Percentiles rank a stretch among this genome's conserved stretches.
These are phyloP conservation scores for Cyphomyrus discorhynchus DNA, from an alignment of 2,113 vertebrate species.

Conservation along the genomic window DNA sequence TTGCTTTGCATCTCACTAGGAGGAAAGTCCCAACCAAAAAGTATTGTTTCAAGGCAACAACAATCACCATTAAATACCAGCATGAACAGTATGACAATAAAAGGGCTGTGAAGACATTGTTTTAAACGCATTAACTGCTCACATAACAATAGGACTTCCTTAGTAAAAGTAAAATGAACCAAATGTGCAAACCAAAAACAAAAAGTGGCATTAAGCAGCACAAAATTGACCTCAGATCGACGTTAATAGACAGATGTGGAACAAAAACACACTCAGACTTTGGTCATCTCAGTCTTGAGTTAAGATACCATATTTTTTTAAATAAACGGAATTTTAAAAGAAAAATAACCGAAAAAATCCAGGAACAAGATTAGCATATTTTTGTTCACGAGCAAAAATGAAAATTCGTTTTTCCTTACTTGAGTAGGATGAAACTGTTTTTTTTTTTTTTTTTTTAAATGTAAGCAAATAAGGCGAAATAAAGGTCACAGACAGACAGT, in stretches of 20 bases:
- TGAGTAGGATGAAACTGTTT: background rate
- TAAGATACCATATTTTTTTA: background rate
- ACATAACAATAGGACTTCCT: background rate
- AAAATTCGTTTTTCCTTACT: background rate
- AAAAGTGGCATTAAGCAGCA: background rate
- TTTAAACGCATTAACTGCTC: background rate
- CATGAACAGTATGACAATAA: background rate
- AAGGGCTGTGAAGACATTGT: background rate
- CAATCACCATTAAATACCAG: background rate
- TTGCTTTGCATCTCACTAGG: constrained; percentile 34
- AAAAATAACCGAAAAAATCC: background rate
- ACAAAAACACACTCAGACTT: background rate
- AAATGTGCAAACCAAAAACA: background rate
- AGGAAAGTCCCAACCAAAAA: constrained; percentile 15
- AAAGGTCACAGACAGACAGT: background rate
- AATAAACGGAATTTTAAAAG: background rate
- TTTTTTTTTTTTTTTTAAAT: background rate
- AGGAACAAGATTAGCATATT: background rate
- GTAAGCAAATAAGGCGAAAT: background rate
- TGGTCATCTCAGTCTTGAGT: constrained; percentile 3
- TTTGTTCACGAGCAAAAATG: background rate
- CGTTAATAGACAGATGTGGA: background rate
- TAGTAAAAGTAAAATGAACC: background rate
- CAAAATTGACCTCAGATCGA: background rate
- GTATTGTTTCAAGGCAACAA: constrained; percentile 18